These are phyloP conservation scores for Anseranas semipalmata DNA, from an alignment of 2,113 vertebrate genomes.

Conservation along the genomic window DNA sequence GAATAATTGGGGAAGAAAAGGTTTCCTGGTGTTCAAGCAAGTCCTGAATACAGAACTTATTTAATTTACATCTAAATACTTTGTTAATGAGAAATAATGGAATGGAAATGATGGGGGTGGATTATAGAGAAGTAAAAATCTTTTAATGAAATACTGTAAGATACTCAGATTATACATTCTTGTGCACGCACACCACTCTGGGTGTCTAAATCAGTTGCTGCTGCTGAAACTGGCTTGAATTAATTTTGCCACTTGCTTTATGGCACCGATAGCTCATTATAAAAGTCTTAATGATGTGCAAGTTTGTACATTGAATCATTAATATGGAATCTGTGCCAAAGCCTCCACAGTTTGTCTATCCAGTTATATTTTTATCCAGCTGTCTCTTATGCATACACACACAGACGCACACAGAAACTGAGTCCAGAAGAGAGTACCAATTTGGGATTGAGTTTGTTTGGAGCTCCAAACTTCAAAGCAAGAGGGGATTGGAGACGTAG, in stretches of 20 bases:
- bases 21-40: not conserved
- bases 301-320: not conserved
- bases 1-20: constrained; percentile 30
- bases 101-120: not conserved
- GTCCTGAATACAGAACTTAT: not conserved
- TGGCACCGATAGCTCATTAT: not conserved
- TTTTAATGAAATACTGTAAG: not conserved
- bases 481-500: not conserved
- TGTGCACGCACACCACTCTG: not conserved
- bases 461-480: not conserved
- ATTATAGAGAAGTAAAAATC: not conserved
- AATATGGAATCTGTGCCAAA: not conserved
- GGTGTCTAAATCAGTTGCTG: not conserved
- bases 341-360: not conserved
- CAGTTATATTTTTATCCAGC: not conserved
- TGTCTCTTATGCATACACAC: not conserved
- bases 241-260: constrained; percentile 13
- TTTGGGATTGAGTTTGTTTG: not conserved
- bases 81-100: constrained; percentile 9
- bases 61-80: constrained; percentile 13
- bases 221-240: not conserved
- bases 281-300: not conserved
- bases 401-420: not conserved
- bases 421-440: not conserved
- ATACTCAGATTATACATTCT: not conserved